Evolutionary conservation across 1,140 invertebrate genomes (phyloP), one percentile per base, ranked within the genome.

Genomic region (Tetramorium alpestre): DNA sequence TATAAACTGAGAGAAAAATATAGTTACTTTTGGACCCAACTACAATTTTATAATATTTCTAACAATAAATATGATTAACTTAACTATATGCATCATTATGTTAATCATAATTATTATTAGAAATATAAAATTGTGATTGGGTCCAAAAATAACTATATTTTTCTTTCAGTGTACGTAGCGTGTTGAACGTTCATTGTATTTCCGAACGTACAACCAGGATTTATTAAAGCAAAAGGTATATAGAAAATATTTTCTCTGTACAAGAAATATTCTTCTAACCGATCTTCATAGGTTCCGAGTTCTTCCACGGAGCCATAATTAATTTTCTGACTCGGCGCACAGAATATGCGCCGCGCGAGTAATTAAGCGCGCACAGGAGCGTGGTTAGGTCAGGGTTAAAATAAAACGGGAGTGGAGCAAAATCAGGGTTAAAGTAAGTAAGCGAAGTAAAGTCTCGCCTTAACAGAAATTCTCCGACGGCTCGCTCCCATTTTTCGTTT

Each of bases 301-400:
- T 80, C 28, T 67, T 80, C 28, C 47, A 13, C n/a, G n/a, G 28
- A 41, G 28, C 5, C 4, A 41, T 54, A 54, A 81, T 81, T 81
- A 70, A 70, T 81, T 81, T 81, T 81, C 77, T 81, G 47, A 81
- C 28, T 81, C 13, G 64, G 16, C 47, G 62, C 77, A 33, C 60
- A 78, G 41, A 65, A 49, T 49, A 60, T n/a, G 18, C 28, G 33
- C 2, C n/a, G 33, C 11, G 64, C 33, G n/a, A 81, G 33, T 81
- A 81, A 81, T 80, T 80, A 80, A 67, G 28, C 44, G 64, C 47
- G 77, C 44, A 16, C 7, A 47, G 22, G 47, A 81, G 18, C 16
- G n/a, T 41, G 77, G 2, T 70, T 51, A 25, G 28, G 22, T 69
- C 77, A 70, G 47, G 56, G 58, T 77, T 77, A 28, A 70, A 81